Conservation (phyloP, 2,113 vertebrate genomes). For the Pomatostomus ruficeps region DNA sequence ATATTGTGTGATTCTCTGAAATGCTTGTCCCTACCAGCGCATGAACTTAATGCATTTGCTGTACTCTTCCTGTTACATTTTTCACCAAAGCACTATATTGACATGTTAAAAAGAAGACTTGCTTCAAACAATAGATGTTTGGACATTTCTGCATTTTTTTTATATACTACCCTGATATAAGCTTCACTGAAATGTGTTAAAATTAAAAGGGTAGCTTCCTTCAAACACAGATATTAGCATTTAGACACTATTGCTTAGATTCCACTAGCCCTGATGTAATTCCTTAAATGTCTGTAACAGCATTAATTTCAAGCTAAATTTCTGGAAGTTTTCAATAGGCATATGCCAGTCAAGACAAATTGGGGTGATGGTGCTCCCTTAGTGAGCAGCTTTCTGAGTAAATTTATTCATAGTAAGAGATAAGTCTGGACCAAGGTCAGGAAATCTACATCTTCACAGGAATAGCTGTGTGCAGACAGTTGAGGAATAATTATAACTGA, state of each 20-base stretch:
- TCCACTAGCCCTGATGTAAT: background rate
- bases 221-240: background rate
- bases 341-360: constrained; percentile 56
- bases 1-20: background rate
- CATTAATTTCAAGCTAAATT: constrained; percentile 37
- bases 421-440: constrained; percentile 64
- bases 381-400: constrained; percentile 27
- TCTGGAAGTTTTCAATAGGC: constrained; percentile 40
- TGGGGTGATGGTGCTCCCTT: constrained; percentile 45
- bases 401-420: constrained; percentile 69
- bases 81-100: background rate
- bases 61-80: background rate
- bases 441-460: constrained; percentile 51
- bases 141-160: background rate
- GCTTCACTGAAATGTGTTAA: background rate
- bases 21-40: background rate
- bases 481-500: constrained; percentile 66
- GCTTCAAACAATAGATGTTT: background rate
- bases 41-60: background rate
- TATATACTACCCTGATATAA: background rate
- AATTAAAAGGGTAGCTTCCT: background rate
- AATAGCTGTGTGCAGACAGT: constrained; percentile 24
- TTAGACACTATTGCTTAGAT: background rate
- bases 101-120: background rate
- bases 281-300: background rate